These are phyloP conservation scores for Martes martes DNA, from an alignment of 2,113 vertebrate species.

Conservation along the genomic window DNA sequence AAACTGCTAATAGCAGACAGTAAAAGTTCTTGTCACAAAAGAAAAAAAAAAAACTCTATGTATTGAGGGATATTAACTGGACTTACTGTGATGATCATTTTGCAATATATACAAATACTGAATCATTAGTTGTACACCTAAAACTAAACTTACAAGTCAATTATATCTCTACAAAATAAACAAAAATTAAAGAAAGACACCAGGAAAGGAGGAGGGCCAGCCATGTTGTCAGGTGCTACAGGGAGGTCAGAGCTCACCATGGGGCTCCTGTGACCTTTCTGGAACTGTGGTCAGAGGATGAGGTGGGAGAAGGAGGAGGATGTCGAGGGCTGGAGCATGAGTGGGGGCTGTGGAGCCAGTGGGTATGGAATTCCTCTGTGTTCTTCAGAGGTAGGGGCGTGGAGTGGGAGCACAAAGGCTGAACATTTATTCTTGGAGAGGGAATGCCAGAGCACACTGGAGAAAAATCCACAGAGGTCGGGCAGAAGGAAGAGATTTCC, in stretches of 20 bases:
- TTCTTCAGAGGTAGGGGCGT: not conserved
- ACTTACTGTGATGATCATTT: not conserved
- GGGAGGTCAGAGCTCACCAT: not conserved
- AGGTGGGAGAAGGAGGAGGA: not conserved
- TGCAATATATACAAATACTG: not conserved
- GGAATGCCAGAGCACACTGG: not conserved
- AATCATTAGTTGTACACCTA: not conserved
- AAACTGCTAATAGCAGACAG: not conserved
- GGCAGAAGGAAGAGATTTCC: not conserved
- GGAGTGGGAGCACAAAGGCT: no score
- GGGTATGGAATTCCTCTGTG: rapidly evolving
- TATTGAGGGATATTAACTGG: not conserved
- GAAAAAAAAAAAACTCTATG: not conserved
- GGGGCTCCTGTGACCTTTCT: not conserved
- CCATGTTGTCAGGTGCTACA: rapidly evolving
- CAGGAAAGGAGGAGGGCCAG: not conserved
- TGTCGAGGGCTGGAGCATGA: rapidly evolving
- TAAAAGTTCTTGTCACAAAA: not conserved
- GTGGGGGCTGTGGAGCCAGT: rapidly evolving
- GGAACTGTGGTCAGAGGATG: not conserved
- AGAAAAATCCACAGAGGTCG: not conserved
- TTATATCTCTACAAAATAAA: not conserved
- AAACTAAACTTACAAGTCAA: not conserved
- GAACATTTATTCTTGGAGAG: not conserved
- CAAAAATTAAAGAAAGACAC: not conserved